Conservation (phyloP, 1,140 invertebrate genomes). For the Luehdorfia chinensis region DNA sequence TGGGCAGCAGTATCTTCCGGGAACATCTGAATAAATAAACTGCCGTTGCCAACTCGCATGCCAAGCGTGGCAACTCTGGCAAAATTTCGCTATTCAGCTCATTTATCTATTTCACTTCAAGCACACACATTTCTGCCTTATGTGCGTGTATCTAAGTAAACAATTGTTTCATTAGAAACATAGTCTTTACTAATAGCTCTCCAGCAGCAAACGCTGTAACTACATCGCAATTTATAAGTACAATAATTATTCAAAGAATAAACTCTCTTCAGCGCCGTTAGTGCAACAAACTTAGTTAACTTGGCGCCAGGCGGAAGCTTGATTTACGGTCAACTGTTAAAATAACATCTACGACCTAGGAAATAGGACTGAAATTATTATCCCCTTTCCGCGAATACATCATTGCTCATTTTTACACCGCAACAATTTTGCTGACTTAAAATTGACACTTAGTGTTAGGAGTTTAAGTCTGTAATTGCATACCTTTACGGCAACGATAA, state of each 20-base stretch:
- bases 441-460: neutral
- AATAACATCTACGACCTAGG: neutral
- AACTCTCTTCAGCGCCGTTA: neutral
- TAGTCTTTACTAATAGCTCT: no score
- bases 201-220: no score
- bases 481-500: slow-evolving; percentile 6
- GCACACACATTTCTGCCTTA: no score
- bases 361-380: neutral
- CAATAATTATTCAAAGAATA: slow-evolving; percentile 11
- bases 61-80: no score
- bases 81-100: no score
- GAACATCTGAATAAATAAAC: no score
- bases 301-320: slow-evolving; percentile 3
- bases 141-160: neutral
- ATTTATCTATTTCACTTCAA: no score
- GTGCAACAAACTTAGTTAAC: slow-evolving; percentile 14
- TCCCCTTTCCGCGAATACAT: no score
- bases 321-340: neutral
- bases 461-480: slow-evolving; percentile 18
- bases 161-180: neutral
- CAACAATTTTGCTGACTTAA: neutral
- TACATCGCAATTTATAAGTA: slow-evolving; percentile 7
- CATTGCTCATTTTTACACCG: no score
- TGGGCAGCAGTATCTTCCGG: no score
- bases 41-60: no score